Evolutionary conservation across 2,797 vertebrate species (phyloP).

Genomic region (Necrosyrtes monachus): DNA sequence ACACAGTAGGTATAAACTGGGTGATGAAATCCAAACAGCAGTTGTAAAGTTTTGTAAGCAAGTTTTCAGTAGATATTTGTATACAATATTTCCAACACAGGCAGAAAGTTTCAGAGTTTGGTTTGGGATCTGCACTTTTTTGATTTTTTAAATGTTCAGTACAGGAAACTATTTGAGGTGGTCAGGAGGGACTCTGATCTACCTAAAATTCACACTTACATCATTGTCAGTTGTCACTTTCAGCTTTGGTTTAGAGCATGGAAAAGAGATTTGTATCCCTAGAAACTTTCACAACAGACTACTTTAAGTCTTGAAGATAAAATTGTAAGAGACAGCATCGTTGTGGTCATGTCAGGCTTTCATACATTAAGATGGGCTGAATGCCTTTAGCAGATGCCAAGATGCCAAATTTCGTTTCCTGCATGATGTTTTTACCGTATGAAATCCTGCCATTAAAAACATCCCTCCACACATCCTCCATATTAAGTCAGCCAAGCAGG

Average conservation of each 20-base stretch:
- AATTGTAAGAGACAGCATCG: slow-evolving; percentile 21
- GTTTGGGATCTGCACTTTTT: not conserved
- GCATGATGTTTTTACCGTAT: slow-evolving; percentile 11
- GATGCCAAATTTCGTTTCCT: slow-evolving; percentile 19
- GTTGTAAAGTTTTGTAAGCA: not conserved
- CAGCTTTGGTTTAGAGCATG: slow-evolving; percentile 48
- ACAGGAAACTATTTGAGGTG: slow-evolving; percentile 48
- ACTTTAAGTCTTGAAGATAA: slow-evolving; percentile 41
- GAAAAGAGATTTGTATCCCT: slow-evolving; percentile 70
- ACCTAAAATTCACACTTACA: slow-evolving; percentile 59
- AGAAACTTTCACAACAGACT: slow-evolving; percentile 60
- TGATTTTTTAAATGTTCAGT: not conserved
- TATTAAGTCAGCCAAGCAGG: not conserved
- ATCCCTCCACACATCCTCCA: slow-evolving; percentile 5
- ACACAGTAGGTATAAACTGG: not conserved
- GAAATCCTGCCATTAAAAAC: slow-evolving; percentile 51
- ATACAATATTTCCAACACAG: not conserved
- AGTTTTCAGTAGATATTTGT: slow-evolving; percentile 29
- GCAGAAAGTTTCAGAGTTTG: not conserved
- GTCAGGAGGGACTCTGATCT: slow-evolving; percentile 8
- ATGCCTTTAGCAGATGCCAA: not conserved
- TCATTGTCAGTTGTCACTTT: slow-evolving; percentile 57
- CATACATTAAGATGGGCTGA: slow-evolving; percentile 16
- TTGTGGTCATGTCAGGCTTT: not conserved
- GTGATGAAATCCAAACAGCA: slow-evolving; percentile 1